Base-by-base conservation (phyloP, 2,888 invertebrate species). In the Pharmacophagus antenor region DNA sequence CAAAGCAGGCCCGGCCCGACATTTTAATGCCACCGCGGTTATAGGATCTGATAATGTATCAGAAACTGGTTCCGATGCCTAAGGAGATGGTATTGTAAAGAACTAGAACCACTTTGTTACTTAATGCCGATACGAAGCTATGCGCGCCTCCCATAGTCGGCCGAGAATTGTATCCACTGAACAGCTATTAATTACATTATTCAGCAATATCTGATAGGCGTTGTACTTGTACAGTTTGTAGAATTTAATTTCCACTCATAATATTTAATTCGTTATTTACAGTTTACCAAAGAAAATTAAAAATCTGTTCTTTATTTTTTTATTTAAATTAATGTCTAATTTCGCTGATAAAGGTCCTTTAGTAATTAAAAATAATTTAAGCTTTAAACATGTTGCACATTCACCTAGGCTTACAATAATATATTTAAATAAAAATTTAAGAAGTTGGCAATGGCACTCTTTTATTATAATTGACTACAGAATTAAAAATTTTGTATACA, bases 41-140 rank as follows among this genome's bases (percentile, higher is more conserved):
- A 80, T 80, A 77, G 80, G 79, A 89, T 90, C 89, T 82, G 90
- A 90, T 90, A 90, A 81, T 84, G 84, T 76, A 77, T 84, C 85
- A 84, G 31, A 85, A 90, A 90, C 90, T 82, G 88, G 90, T 89
- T 88, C 69, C 76, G 70, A 78, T 78, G 75, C 77, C 75, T 71
- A 47, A 56, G 81, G 73, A 86, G 89, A 89, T 90, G 89, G 87
- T 87, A 90, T 89, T 89, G 88, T 90, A 81, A 82, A 82, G 74
- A 78, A 78, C 86, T 85, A 80, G 82, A 80, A 77, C 82, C 77
- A 84, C 85, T 82, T 87, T 82, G 87, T 87, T 87, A 87, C 78
- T 76, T 77, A 83, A 88, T 85, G 82, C 87, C 71, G 81, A 85
- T 85, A 80, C 78, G 82, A 80, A 77, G 80, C 72, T n/a, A 74